Evolutionary conservation across 2,113 vertebrate genomes (phyloP), one percentile per base, ranked within the genome.

Genomic region (Bubo blakistoni): DNA sequence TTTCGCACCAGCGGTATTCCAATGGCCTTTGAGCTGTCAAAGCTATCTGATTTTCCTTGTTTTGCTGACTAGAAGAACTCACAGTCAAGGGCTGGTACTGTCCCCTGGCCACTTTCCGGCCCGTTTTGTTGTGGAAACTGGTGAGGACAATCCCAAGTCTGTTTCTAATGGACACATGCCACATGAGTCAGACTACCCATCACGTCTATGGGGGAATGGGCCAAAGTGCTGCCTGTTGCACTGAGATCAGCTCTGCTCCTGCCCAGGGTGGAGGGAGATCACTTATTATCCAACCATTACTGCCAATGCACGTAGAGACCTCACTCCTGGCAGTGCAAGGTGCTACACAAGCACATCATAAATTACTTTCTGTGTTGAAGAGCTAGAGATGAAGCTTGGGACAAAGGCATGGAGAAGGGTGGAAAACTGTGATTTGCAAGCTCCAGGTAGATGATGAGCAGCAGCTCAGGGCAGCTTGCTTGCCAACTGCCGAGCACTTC

Each of bases 261-360:
- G 72, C 65, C 18, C 11, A 3, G 76, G 10, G 21, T 32, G 40
- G n/a, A 78, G 55, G 49, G 16, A 86, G 5, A 72, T n/a, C 30
- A 20, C 34, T 84, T 11, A 12, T 32, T 66, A 62, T 26, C 40
- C 2, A 1, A 8, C 63, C 4, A 1, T 34, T 54, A 25, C 57
- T 36, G 30, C 24, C 49, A 59, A 2, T n/a, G 46, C 42, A 70
- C 10, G 1, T 9, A 46, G 38, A 86, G n/a, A 8, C n/a, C 59
- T 85, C 1, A 1, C 5, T 40, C 49, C 38, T 34, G 36, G 36
- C 81, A 63, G 44, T 29, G 7, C 0, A 0, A 80, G 18, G 27
- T 3, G 36, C 63, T 63, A 14, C 29, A 29, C 1, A 2, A 74
- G 42, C 40, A 55, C 26, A 30, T 29, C 16, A 34, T 22, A 34